These are phyloP conservation scores for Haliclystus octoradiatus DNA, from an alignment of 30 jellyfish, hydroid and myxozoan species.

Conservation along the genomic window DNA sequence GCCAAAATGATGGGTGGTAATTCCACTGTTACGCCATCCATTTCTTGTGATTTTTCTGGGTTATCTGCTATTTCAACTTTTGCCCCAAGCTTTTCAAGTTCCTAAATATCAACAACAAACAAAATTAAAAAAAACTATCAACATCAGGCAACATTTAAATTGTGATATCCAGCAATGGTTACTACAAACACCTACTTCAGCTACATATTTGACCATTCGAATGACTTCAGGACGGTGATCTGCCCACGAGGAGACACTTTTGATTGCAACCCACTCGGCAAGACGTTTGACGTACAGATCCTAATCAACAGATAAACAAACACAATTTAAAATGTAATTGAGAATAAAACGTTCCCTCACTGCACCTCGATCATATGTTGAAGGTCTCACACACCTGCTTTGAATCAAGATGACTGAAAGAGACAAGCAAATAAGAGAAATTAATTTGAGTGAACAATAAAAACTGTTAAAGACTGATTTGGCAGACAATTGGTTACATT, in stretches of 20 bases:
- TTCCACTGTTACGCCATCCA: conserved; percentile 56
- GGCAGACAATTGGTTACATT: too few species aligned
- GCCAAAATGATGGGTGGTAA: conserved; percentile 87
- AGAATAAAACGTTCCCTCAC: too few species aligned
- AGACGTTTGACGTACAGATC: conserved; percentile 29
- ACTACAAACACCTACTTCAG: conserved; percentile 55
- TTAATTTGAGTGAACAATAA: too few species aligned
- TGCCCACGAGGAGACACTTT: conserved; percentile 91
- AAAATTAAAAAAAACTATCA: not conserved
- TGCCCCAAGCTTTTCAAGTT: conserved; percentile 65
- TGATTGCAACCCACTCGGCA: conserved; percentile 66
- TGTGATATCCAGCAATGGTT: too few species aligned
- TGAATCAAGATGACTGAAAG: too few species aligned
- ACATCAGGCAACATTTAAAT: not conserved
- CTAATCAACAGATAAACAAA: conserved; percentile 1
- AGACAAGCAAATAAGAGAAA: too few species aligned
- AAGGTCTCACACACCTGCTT: too few species aligned
- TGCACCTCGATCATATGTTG: too few species aligned
- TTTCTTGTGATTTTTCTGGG: conserved; percentile 46
- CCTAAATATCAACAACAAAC: conserved; percentile 18
- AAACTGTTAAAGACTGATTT: too few species aligned
- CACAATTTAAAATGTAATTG: too few species aligned
- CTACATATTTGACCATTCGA: conserved; percentile 53
- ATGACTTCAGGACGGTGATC: conserved; percentile 46
- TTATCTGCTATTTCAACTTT: conserved; percentile 60